phyloP scores from a whole-genome alignment of 2,797 vertebrate genomes.

The Taenioides sp. region DNA sequence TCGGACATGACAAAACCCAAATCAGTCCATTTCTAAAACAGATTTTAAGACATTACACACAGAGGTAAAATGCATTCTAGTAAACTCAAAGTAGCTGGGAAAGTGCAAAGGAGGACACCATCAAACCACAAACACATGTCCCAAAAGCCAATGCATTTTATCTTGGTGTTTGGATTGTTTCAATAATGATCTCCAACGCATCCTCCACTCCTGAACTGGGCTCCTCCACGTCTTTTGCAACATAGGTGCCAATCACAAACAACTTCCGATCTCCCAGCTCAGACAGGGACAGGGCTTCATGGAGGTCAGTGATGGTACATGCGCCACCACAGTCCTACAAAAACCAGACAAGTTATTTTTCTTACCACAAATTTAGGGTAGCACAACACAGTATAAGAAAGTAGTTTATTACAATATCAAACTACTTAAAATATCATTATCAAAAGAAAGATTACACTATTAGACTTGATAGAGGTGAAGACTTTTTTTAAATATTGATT shows the following conservation, averaged over 20 bases:
- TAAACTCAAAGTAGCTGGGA: not conserved
- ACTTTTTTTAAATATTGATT: too few species aligned
- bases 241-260: slow-evolving; percentile 88
- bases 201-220: slow-evolving; percentile 82
- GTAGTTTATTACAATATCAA: not conserved
- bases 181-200: slow-evolving; percentile 85
- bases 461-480: too few species aligned
- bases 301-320: slow-evolving; percentile 87
- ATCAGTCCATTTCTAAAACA: not conserved
- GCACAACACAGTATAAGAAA: not conserved
- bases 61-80: not conserved
- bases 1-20: too few species aligned
- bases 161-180: slow-evolving; percentile 77
- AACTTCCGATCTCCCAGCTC: slow-evolving; percentile 84
- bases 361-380: not conserved
- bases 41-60: not conserved
- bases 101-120: not conserved
- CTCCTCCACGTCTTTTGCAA: slow-evolving; percentile 72
- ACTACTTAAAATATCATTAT: not conserved
- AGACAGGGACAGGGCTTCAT: slow-evolving; percentile 82
- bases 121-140: not conserved
- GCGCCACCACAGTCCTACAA: slow-evolving; percentile 86
- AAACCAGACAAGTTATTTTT: not conserved
- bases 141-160: slow-evolving; percentile 42
- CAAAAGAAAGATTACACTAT: too few species aligned